Conservation (phyloP, 64 coral and sea anemone genomes). For the Astreopora myriophthalma region DNA sequence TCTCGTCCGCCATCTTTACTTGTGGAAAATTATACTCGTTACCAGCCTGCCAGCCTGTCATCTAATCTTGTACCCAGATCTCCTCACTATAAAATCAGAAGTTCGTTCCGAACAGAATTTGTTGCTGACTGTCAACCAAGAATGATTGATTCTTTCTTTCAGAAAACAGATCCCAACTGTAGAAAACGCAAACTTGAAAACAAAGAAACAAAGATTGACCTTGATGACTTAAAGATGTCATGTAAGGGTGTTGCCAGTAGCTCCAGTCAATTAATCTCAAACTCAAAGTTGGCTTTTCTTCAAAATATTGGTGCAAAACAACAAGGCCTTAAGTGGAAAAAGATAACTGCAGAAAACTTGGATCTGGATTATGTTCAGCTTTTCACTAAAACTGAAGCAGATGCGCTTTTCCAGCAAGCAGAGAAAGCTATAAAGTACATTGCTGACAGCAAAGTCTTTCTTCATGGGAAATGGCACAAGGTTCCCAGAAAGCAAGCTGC, state of each 20-base stretch:
- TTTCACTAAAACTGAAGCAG: constrained; percentile 69
- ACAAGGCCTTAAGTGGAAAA: constrained; percentile 65
- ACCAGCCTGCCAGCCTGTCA: not conserved
- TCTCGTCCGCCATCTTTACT: constrained; percentile 69
- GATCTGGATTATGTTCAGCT: constrained; percentile 79
- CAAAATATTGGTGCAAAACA: not conserved
- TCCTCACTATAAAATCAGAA: not conserved
- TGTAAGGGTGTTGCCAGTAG: not conserved
- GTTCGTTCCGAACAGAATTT: too few species aligned
- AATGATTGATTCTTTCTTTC: constrained; percentile 79
- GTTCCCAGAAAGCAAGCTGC: constrained; percentile 82
- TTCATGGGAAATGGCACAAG: constrained; percentile 87
- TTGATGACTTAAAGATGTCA: not conserved
- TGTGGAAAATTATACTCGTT: not conserved
- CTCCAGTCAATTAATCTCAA: not conserved
- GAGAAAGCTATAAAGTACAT: constrained; percentile 84
- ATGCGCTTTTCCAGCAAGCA: constrained; percentile 63
- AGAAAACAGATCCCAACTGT: constrained; percentile 31
- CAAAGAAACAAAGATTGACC: not conserved
- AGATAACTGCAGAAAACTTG: constrained; percentile 73
- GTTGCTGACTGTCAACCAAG: too few species aligned
- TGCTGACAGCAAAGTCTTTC: constrained; percentile 57
- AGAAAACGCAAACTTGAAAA: constrained; percentile 4
- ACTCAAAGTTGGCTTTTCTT: constrained; percentile 3
- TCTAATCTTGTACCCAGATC: not conserved